A percentile compares a stretch with the other conserved stretches of the same genome.
These are phyloP conservation scores for Aegithalos caudatus DNA, from an alignment of 2,113 vertebrate species.

Conservation along the genomic window DNA sequence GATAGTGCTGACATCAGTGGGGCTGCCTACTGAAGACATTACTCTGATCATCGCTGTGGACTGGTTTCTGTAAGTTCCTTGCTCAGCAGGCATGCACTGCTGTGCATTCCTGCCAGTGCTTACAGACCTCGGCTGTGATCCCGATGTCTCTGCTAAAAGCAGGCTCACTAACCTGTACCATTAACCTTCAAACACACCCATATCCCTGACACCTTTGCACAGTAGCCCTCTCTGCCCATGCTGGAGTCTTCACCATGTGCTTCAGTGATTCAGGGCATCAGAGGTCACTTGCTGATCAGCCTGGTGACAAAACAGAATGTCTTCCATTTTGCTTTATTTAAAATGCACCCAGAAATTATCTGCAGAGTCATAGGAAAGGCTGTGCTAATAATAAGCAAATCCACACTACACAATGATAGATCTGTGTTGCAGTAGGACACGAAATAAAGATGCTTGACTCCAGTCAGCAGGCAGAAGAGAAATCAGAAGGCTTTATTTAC, in stretches of 20 bases:
- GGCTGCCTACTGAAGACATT: constrained; percentile 95
- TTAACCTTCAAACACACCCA: not conserved
- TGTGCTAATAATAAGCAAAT: not conserved
- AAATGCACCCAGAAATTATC: not conserved
- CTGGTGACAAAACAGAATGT: not conserved
- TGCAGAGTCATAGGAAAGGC: not conserved
- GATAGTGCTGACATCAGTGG: constrained; percentile 95
- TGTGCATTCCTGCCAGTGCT: not conserved
- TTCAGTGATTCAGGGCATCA: not conserved
- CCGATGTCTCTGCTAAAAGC: not conserved
- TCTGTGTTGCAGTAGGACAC: no score
- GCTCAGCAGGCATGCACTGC: not conserved
- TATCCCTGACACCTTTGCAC: not conserved
- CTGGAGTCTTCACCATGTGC: not conserved
- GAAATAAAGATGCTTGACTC: no score
- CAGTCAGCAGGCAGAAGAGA: no score
- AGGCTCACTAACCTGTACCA: not conserved
- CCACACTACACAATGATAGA: not conserved
- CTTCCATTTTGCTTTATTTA: not conserved
- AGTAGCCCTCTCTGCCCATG: not conserved
- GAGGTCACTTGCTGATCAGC: not conserved
- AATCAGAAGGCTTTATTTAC: no score
- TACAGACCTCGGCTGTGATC: accelerated
- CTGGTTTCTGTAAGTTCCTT: constrained; percentile 94
- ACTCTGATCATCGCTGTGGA: constrained; percentile 95